Evolutionary conservation across 2,888 invertebrate species (phyloP).

Genomic region (Yponomeuta plumbellus): DNA sequence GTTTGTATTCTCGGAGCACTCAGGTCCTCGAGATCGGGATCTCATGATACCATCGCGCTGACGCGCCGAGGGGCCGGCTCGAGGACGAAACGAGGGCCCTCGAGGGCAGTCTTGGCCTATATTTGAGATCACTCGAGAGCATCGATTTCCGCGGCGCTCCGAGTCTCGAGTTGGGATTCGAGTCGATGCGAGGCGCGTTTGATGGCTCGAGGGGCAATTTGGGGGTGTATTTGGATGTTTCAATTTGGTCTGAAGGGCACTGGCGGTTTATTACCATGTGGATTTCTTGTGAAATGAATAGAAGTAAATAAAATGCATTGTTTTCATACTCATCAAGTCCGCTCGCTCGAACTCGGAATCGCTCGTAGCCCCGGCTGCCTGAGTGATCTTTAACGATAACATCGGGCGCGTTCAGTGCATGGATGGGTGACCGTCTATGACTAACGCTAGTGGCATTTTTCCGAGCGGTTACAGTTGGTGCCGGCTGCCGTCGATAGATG

Average conservation of each 20-base stretch:
- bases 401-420: too few relatives aligned
- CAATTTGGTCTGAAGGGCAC: background rate
- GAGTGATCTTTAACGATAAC: too few relatives aligned
- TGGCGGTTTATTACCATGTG: too few relatives aligned
- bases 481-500: too few relatives aligned
- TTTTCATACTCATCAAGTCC: too few relatives aligned
- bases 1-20: background rate
- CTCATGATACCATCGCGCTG: conserved; percentile 5
- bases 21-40: background rate
- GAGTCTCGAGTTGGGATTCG: background rate
- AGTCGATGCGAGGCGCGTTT: background rate
- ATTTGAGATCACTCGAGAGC: conserved; percentile 6
- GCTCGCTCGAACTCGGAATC: too few relatives aligned
- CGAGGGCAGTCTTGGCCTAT: conserved; percentile 9
- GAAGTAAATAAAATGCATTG: too few relatives aligned
- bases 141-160: background rate
- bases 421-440: too few relatives aligned
- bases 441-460: too few relatives aligned
- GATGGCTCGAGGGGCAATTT: background rate
- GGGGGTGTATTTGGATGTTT: background rate
- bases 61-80: background rate
- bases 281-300: too few relatives aligned
- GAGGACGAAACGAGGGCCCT: conserved; percentile 6
- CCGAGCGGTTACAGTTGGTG: too few relatives aligned
- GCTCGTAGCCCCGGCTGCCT: too few relatives aligned